A percentile compares a stretch with the other conserved stretches of the same genome.
These are phyloP conservation scores for Torymus tubicola DNA, from an alignment of 2,888 invertebrate genomes.

Conservation along the genomic window DNA sequence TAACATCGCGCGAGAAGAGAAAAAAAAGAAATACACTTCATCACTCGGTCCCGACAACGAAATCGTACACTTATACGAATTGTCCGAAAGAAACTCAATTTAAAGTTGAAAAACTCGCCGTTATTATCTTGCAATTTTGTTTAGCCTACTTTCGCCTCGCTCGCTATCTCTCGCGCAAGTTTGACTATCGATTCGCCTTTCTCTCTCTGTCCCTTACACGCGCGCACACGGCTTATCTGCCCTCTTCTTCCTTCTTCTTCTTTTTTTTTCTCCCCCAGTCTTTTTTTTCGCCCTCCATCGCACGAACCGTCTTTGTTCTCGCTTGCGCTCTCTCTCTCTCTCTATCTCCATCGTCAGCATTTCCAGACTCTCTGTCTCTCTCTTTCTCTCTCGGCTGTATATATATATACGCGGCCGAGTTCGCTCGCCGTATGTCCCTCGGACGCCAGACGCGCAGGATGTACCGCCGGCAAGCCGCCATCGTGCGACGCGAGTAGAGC, in stretches of 20 bases:
- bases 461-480: constrained; percentile 27
- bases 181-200: constrained; percentile 48
- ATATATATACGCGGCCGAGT: constrained; percentile 50
- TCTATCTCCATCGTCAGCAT: constrained; percentile 52
- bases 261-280: neutral
- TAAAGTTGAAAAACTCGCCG: constrained; percentile 22
- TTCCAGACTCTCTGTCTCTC: constrained; percentile 19
- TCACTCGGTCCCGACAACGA: neutral
- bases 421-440: constrained; percentile 72
- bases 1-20: neutral
- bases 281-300: constrained; percentile 38
- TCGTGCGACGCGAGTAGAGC: neutral
- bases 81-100: constrained; percentile 31
- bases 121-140: constrained; percentile 47
- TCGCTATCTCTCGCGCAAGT: constrained; percentile 28
- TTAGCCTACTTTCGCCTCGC: constrained; percentile 42
- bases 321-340: constrained; percentile 38
- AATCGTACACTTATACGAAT: constrained; percentile 19
- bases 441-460: constrained; percentile 50
- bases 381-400: constrained; percentile 63
- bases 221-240: constrained; percentile 32
- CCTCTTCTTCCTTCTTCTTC: neutral
- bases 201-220: constrained; percentile 4
- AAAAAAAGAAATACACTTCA: neutral
- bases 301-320: constrained; percentile 52